Evolutionary conservation across 2,113 vertebrate genomes (phyloP).

Genomic region (Herpetotheres cachinnans): DNA sequence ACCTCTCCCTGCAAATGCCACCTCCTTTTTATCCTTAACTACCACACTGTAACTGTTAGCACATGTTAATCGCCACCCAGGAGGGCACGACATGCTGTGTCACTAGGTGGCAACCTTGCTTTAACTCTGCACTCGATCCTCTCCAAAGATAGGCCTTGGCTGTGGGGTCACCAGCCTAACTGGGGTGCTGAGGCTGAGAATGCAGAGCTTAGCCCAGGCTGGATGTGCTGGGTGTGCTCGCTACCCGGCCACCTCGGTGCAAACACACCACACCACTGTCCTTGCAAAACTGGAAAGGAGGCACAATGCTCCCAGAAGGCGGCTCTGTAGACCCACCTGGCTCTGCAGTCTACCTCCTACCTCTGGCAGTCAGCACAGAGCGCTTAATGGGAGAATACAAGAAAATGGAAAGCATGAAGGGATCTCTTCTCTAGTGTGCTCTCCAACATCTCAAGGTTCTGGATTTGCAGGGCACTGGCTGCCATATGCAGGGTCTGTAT

Average conservation of each 20-base stretch:
- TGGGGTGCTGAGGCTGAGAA: neutral
- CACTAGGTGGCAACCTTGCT: constrained; percentile 43
- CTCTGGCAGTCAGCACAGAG: neutral
- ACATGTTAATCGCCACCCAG: neutral
- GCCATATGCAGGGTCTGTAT: neutral
- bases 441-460: neutral
- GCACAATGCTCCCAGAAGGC: neutral
- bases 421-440: neutral
- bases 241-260: neutral
- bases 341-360: neutral
- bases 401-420: neutral
- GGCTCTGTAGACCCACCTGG: neutral
- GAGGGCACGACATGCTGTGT: neutral
- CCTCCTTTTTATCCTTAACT: neutral
- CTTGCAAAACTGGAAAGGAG: fast-evolving
- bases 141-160: neutral
- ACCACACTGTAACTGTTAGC: neutral
- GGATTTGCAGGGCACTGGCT: neutral
- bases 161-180: neutral
- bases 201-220: neutral
- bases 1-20: neutral
- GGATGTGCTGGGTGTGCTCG: neutral
- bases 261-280: neutral
- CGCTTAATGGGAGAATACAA: neutral
- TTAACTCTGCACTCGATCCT: neutral